Evolutionary conservation across 2,797 vertebrate species (phyloP).

Genomic region (Microctenopoma stevenorrisi): DNA sequence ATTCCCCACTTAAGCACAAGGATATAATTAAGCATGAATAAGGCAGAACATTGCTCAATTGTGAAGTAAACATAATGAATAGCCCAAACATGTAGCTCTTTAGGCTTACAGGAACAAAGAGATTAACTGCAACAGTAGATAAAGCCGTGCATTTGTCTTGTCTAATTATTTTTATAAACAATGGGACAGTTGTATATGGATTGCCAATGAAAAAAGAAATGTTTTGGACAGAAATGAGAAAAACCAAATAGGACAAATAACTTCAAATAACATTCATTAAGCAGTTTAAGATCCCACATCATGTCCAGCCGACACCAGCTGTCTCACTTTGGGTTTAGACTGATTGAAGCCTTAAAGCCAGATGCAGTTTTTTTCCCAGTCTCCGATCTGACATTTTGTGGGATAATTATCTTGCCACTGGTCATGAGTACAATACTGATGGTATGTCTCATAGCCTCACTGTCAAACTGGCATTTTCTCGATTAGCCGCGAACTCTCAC

Average conservation of each 20-base stretch:
- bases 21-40: slow-evolving; percentile 65
- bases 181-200: slow-evolving; percentile 59
- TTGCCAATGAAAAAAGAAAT: slow-evolving; percentile 52
- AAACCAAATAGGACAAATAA: slow-evolving; percentile 18
- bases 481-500: slow-evolving; percentile 57
- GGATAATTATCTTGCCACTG: slow-evolving; percentile 75
- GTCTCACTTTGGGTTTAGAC: slow-evolving; percentile 54
- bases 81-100: slow-evolving; percentile 63
- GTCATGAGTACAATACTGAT: slow-evolving; percentile 74
- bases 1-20: slow-evolving; percentile 60
- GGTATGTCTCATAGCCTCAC: slow-evolving; percentile 61
- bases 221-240: slow-evolving; percentile 31
- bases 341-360: slow-evolving; percentile 59
- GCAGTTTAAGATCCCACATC: slow-evolving; percentile 32
- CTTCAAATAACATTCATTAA: slow-evolving; percentile 23
- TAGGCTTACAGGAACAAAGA: slow-evolving; percentile 75
- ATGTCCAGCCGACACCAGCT: background rate
- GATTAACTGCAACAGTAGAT: slow-evolving; percentile 70
- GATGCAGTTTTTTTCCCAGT: slow-evolving; percentile 52
- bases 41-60: slow-evolving; percentile 53
- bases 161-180: slow-evolving; percentile 53
- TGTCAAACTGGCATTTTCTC: slow-evolving; percentile 69
- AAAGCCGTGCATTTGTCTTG: slow-evolving; percentile 50
- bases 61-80: slow-evolving; percentile 65
- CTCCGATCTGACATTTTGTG: slow-evolving; percentile 72